phyloP scores from a whole-genome alignment of 2,113 vertebrate genomes.

The Kryptolebias marmoratus region DNA sequence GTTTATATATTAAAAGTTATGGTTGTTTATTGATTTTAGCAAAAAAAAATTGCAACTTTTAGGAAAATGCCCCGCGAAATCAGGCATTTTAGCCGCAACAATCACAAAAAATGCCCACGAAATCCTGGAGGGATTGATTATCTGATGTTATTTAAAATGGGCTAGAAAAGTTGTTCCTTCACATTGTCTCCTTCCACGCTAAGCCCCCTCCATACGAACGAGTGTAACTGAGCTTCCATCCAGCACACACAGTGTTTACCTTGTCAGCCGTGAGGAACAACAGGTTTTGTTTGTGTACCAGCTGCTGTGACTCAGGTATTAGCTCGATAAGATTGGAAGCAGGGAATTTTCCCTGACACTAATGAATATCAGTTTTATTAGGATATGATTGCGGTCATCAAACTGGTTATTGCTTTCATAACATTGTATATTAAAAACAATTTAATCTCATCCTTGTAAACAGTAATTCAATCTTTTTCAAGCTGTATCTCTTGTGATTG shows the following conservation, averaged over 20 bases:
- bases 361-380: slow-evolving; percentile 82
- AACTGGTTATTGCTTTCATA: slow-evolving; percentile 81
- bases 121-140: fast-evolving
- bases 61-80: too few relatives aligned
- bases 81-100: too few relatives aligned
- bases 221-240: slow-evolving; percentile 13
- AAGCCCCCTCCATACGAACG: not conserved
- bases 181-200: not conserved
- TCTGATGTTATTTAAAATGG: not conserved
- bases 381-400: slow-evolving; percentile 77
- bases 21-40: too few relatives aligned
- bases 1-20: too few relatives aligned
- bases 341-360: slow-evolving; percentile 77
- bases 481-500: slow-evolving; percentile 61
- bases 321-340: slow-evolving; percentile 62
- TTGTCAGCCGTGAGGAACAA: slow-evolving; percentile 59
- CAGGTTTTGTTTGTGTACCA: slow-evolving; percentile 60
- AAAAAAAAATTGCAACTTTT: too few relatives aligned
- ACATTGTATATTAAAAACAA: slow-evolving; percentile 80
- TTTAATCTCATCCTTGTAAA: slow-evolving; percentile 79
- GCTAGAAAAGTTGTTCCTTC: not conserved
- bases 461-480: slow-evolving; percentile 75
- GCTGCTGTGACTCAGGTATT: slow-evolving; percentile 60
- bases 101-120: too few relatives aligned
- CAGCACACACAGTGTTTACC: slow-evolving; percentile 46